Conservation (phyloP, 2,888 invertebrate genomes). For the Globia sparganii region DNA sequence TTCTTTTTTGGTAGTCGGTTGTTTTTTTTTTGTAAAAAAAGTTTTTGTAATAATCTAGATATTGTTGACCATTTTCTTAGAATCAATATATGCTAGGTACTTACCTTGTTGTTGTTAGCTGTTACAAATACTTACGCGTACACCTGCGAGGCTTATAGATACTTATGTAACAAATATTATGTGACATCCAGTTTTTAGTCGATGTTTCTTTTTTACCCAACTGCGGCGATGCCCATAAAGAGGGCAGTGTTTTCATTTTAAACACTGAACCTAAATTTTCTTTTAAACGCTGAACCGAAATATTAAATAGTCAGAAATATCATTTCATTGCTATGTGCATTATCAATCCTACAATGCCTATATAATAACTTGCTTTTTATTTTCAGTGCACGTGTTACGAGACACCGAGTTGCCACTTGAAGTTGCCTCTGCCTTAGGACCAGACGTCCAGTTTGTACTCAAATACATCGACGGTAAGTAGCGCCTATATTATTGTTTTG, state of each 20-base stretch:
- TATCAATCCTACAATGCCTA: neutral
- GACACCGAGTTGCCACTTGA: conserved; percentile 91
- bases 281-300: neutral
- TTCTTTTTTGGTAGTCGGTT: no score
- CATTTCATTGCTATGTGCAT: neutral
- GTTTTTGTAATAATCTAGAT: conserved; percentile 31
- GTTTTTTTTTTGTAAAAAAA: no score
- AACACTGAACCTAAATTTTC: neutral
- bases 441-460: conserved; percentile 91
- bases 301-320: neutral
- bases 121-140: neutral
- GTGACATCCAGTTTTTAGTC: neutral
- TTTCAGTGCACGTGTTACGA: conserved; percentile 91
- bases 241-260: neutral
- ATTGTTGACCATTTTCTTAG: conserved; percentile 23
- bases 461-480: conserved; percentile 89
- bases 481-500: neutral
- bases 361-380: conserved; percentile 20
- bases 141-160: neutral
- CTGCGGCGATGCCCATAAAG: neutral
- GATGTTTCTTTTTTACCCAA: neutral
- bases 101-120: neutral
- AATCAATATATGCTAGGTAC: neutral
- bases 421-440: conserved; percentile 91
- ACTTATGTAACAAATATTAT: neutral